Evolutionary conservation across 2,797 vertebrate genomes (phyloP), one percentile per base, ranked within the genome.

Genomic region (Falco novaeseelandiae): DNA sequence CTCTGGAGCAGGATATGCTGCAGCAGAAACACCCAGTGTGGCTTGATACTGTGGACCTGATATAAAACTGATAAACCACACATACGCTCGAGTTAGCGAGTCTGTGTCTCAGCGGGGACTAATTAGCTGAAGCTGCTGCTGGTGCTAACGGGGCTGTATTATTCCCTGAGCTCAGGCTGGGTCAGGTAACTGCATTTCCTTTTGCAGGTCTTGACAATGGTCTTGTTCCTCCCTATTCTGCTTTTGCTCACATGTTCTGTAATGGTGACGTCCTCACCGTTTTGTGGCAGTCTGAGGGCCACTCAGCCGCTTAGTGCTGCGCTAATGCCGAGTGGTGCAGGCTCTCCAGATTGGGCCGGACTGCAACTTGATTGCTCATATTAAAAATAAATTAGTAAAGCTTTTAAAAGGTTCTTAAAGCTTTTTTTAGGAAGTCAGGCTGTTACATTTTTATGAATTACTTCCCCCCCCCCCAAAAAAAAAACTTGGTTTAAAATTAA

Each of bases 251-350:
- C 9, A 0, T 34, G 5, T 12, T 10, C 4, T 6, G 66, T 42
- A 14, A 2, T 0, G 6, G 69, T 57, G 67, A 15, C 9, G 12
- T 63, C 65, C 58, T 42, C 3, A 0, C 16, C 1, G 9, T 8
- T 36, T 16, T 23, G 77, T 30, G 72, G 42, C 67, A 4, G 10
- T 1, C 1, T 23, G 58, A 48, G 74, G 57, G 80, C 34, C 67
- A 7, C 72, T 65, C 26, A 22, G 2, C 12, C 23, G 14, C 70
- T 5, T 7, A 7, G 70, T 36, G n/a, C 58, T 1, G 1, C 25
- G 65, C 21, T 51, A 26, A 19, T 51, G 67, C 57, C 5, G 7
- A 34, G 83, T 36, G 69, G 29, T 8, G 1, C 77, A 29, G 57
- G 42, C 55, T 69, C 32, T 51, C 58, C 87, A 67, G 12, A 15